A percentile compares a stretch with the other conserved stretches of the same genome.
These are phyloP conservation scores for Oryzias dopingdopingensis DNA, from an alignment of 2,797 vertebrate species.

Conservation along the genomic window DNA sequence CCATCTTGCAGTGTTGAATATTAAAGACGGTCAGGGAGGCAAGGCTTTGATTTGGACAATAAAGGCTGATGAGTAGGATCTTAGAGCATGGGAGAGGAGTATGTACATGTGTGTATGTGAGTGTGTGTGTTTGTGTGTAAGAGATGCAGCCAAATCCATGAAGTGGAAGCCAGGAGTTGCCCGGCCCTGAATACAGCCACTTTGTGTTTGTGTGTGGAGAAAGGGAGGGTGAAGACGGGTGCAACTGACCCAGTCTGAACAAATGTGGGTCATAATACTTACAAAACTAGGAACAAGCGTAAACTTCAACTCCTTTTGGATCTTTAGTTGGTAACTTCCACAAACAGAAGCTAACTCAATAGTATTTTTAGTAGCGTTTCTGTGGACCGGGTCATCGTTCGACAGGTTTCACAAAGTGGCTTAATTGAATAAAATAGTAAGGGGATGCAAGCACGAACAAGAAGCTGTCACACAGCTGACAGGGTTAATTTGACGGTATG, in stretches of 20 bases:
- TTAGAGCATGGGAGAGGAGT: constrained; percentile 74
- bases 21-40: constrained; percentile 78
- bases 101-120: constrained; percentile 30
- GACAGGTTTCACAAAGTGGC: not conserved
- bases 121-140: constrained; percentile 44
- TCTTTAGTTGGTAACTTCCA: not conserved
- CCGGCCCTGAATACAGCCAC: constrained; percentile 50
- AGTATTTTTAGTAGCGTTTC: not conserved
- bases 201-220: constrained; percentile 14
- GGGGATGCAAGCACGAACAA: constrained; percentile 1
- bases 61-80: constrained; percentile 79
- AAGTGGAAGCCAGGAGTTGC: constrained; percentile 76
- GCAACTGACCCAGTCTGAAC: constrained; percentile 56
- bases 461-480: constrained; percentile 2
- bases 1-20: constrained; percentile 84
- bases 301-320: constrained; percentile 1
- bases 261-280: constrained; percentile 74
- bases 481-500: constrained; percentile 6
- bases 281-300: constrained; percentile 10
- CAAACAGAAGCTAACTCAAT: not conserved
- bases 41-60: constrained; percentile 83
- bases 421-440: not conserved
- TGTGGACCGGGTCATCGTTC: not conserved
- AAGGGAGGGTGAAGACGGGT: constrained; percentile 44
- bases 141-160: constrained; percentile 73